Evolutionary conservation across 2,888 invertebrate species (phyloP), one percentile per base, ranked within the genome.

Genomic region (Diachrysia chrysitis): DNA sequence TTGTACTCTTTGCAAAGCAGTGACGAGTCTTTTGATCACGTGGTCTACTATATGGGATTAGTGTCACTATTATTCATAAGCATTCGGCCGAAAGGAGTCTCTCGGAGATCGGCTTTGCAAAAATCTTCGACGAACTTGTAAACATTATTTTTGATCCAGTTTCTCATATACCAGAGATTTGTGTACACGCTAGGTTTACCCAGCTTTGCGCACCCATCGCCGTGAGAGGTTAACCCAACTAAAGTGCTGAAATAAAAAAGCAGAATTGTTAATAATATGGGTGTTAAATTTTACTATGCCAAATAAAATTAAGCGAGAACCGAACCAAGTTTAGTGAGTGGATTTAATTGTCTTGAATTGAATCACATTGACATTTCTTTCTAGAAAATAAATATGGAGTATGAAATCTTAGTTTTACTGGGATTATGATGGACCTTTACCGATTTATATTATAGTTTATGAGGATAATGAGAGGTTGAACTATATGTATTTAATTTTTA

Each of bases 161-260:
- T 48, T 32, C 85, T 84, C 63, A 91, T 89, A 69, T 89, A 86
- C 78, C 79, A 91, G 0, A 94, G 83, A 56, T 92, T 94, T 12
- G 89, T 71, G 65, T 93, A 94, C 0, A 94, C 84, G 37, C 93
- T 92, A 1, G 94, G 94, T 51, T 90, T 93, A 16, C 78, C 66
- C 71, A 86, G 85, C 60, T 81, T 84, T 0, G 91, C 92, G 63
- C 95, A 95, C 0, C 93, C 92, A 5, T 92, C 88, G 2, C 94
- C 94, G 35, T 94, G 93, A 0, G 94, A 94, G 6, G 92, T 92
- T 12, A 95, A 79, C 0, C 95, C 95, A 2, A 93, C 90, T 3
- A 94, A 57, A 81, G 83, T 82, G 0, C 94, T 94, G 87, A 7
- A 78, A 76, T 63, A 4, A 51, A 51, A 21, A 51, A 51, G 21